Percentiles rank a stretch among this genome's conserved stretches.
phyloP scores from a whole-genome alignment of 1,140 invertebrate species.

The Diprion similis region DNA sequence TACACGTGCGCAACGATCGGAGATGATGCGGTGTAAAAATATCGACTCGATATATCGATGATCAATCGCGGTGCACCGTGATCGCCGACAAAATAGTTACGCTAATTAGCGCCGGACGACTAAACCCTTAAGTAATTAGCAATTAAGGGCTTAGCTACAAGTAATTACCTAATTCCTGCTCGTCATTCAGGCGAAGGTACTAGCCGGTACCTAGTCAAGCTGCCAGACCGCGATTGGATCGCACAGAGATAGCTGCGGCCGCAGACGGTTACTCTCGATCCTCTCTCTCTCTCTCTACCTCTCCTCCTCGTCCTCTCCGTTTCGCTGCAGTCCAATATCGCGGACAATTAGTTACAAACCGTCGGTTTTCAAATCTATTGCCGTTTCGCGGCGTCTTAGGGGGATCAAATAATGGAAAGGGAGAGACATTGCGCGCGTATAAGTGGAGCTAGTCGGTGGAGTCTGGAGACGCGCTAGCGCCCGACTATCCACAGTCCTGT shows the following conservation, averaged over 20 bases:
- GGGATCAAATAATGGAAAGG: neutral
- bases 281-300: too few species aligned
- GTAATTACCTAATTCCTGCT: conserved; percentile 43
- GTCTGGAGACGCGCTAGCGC: neutral
- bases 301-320: too few species aligned
- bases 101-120: conserved; percentile 10
- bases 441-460: too few species aligned
- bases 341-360: conserved; percentile 3
- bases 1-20: too few species aligned
- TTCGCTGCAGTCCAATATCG: neutral
- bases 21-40: too few species aligned
- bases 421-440: neutral
- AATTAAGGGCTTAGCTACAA: conserved; percentile 35
- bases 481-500: neutral
- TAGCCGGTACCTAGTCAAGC: neutral
- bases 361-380: conserved; percentile 4
- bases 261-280: too few species aligned
- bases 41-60: neutral
- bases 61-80: neutral
- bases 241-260: too few species aligned
- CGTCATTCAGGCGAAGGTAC: conserved; percentile 26
- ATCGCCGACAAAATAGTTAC: conserved; percentile 2
- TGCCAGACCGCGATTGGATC: neutral
- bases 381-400: neutral
- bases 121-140: conserved; percentile 33